Evolutionary conservation across 2,888 invertebrate species (phyloP).

Genomic region (Drosophila sordidapex): DNA sequence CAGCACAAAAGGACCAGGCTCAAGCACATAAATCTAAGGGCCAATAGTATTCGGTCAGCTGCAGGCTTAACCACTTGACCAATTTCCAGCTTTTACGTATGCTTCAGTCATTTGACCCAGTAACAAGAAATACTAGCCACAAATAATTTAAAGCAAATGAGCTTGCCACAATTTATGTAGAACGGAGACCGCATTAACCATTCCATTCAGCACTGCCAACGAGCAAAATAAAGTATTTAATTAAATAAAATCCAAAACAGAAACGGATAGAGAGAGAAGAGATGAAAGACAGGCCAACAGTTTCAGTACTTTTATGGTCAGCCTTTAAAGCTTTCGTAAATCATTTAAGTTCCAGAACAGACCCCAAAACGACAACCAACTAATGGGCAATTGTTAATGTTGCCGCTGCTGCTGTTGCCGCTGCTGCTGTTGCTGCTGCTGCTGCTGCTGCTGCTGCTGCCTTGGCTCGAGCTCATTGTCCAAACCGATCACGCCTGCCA

Average conservation of each 20-base stretch:
- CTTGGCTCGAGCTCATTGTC: slow-evolving; percentile 54
- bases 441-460: neutral
- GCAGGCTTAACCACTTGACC: slow-evolving; percentile 56
- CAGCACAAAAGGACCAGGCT: slow-evolving; percentile 18
- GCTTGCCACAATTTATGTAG: slow-evolving; percentile 72
- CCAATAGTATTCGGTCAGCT: slow-evolving; percentile 31
- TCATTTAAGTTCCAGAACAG: slow-evolving; percentile 61
- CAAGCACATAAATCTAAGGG: slow-evolving; percentile 44
- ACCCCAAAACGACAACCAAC: slow-evolving; percentile 31
- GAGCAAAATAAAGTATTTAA: slow-evolving; percentile 69
- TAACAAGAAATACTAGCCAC: slow-evolving; percentile 32
- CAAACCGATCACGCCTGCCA: slow-evolving; percentile 74
- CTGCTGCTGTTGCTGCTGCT: neutral
- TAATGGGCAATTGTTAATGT: slow-evolving; percentile 40
- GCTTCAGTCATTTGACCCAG: slow-evolving; percentile 37
- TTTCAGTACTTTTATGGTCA: slow-evolving; percentile 60
- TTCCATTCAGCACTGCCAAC: slow-evolving; percentile 58
- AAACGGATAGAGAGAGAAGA: neutral
- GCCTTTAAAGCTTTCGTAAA: slow-evolving; percentile 71
- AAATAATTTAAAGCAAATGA: slow-evolving; percentile 76
- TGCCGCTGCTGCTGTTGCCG: neutral
- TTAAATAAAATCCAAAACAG: slow-evolving; percentile 70
- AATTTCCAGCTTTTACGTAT: slow-evolving; percentile 45
- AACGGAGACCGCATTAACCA: slow-evolving; percentile 75
- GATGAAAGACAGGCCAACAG: neutral